Base-by-base conservation (phyloP, 2,888 invertebrate species). In the Chirona hameri region DNA sequence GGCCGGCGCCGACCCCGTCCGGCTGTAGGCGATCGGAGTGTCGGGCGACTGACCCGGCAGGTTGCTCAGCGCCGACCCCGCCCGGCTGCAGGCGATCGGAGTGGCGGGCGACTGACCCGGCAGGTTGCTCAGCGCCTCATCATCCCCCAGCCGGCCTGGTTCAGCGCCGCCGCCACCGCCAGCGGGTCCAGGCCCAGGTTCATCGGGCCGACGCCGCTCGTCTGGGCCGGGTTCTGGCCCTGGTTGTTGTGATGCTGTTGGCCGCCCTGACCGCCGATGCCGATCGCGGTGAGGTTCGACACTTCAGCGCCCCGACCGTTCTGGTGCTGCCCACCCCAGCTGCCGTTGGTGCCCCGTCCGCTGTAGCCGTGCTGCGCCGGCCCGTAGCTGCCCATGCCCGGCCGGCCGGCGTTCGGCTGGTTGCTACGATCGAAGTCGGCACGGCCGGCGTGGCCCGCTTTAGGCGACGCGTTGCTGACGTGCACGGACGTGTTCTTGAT, bases 401-500 rank as follows among this genome's bases (percentile, higher is more conserved):
- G 83, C 82, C 84, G 83, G 29, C 65, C 82, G n/a, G n/a, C 76
- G 52, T 69, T 69, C 18, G 48, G 55, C 83, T 39, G 81, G 21
- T 76, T 39, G 81, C 83, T 83, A 69, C 83, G 82, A 21, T 85
- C 84, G 83, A 84, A 84, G 81, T 84, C 81, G 76, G 46, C 46
- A 81, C 86, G 84, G 81, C 85, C 84, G 52, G 82, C 65, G 84
- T 90, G 85, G 91, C 92, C 89, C 79, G 91, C 90, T 88, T 95
- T 95, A 65, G 96, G 95, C 84, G 95, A 95, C 82, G 96, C 96
- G 88, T 94, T 94, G 82, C 94, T 94, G 72, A 97, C 95, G 86
- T 95, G 95, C 80, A 95, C 94, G 84, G 94, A 94, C 81, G 95
- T 94, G 86, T 95, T 95, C 89, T 96, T 96, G 85, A 97, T 95